phyloP scores from a whole-genome alignment of 2,888 invertebrate species.

The Pyrgus malvae region DNA sequence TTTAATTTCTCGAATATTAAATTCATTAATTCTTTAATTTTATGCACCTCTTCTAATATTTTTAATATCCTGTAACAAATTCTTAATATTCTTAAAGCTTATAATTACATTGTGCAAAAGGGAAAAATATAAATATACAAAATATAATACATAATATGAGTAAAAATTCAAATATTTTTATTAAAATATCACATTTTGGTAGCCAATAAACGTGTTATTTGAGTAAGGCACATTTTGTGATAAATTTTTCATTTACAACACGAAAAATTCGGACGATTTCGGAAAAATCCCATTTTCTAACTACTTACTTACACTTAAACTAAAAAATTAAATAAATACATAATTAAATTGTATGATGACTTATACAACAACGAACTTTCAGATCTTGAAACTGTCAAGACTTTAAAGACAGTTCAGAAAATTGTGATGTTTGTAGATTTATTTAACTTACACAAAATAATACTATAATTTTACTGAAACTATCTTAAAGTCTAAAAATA shows the following conservation, averaged over 20 bases:
- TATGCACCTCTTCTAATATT: too few relatives aligned
- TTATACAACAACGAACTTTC: slow-evolving; percentile 6
- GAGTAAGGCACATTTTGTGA: slow-evolving; percentile 10
- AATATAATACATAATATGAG: not conserved
- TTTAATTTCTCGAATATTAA: too few relatives aligned
- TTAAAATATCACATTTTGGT: slow-evolving; percentile 9
- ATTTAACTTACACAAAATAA: not conserved
- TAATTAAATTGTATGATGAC: not conserved
- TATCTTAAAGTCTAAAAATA: too few relatives aligned
- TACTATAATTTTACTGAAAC: too few relatives aligned
- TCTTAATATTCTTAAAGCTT: too few relatives aligned
- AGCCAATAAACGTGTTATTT: not conserved
- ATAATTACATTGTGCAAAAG: too few relatives aligned
- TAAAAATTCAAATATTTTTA: not conserved
- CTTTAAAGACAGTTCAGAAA: too few relatives aligned
- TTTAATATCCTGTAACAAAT: too few relatives aligned
- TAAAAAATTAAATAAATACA: slow-evolving; percentile 9
- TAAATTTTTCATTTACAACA: not conserved
- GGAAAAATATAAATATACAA: not conserved
- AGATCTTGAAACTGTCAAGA: slow-evolving; percentile 6
- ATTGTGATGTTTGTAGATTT: slow-evolving; percentile 1
- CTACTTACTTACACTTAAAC: not conserved
- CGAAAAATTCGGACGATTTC: slow-evolving; percentile 7
- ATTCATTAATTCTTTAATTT: too few relatives aligned
- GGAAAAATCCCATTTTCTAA: not conserved